A percentile compares a stretch with the other conserved stretches of the same genome.
Conservation (phyloP, 2,797 vertebrate genomes). For the Bradypus variegatus region DNA sequence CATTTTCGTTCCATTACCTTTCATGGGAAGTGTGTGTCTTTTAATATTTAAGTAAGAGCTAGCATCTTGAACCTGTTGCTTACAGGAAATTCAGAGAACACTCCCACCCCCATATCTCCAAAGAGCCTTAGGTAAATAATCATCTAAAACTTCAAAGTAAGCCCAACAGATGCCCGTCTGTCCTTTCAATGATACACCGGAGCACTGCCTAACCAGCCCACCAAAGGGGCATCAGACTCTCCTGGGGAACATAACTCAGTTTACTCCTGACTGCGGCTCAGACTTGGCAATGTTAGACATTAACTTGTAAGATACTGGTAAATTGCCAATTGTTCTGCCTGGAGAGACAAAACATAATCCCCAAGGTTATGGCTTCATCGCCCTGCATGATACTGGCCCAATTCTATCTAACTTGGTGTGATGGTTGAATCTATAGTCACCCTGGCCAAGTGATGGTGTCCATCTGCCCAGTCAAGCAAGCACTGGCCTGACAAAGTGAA, state of each 20-base stretch:
- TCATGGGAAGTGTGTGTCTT: not conserved
- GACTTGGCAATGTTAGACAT: not conserved
- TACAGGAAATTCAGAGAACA: not conserved
- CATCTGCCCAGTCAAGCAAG: too few relatives aligned
- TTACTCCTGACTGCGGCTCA: not conserved
- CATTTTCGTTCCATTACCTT: not conserved
- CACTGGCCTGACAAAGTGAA: too few relatives aligned
- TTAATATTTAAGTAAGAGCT: not conserved
- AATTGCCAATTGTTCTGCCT: not conserved
- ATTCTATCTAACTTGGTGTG: not conserved
- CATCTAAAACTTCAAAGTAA: not conserved
- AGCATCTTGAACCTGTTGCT: not conserved
- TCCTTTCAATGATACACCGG: fast-evolving
- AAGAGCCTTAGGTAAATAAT: not conserved
- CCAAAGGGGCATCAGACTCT: not conserved
- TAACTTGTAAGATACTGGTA: not conserved
- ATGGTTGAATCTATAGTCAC: too few relatives aligned
- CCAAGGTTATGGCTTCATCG: not conserved
- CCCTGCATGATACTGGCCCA: fast-evolving
- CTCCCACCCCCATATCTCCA: not conserved
- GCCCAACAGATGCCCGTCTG: not conserved
- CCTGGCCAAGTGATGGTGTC: too few relatives aligned
- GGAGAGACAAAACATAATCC: not conserved
- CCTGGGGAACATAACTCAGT: not conserved
- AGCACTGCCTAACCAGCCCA: not conserved